Evolutionary conservation across 2,113 vertebrate species (phyloP).

Genomic region (Sylvia atricapilla): DNA sequence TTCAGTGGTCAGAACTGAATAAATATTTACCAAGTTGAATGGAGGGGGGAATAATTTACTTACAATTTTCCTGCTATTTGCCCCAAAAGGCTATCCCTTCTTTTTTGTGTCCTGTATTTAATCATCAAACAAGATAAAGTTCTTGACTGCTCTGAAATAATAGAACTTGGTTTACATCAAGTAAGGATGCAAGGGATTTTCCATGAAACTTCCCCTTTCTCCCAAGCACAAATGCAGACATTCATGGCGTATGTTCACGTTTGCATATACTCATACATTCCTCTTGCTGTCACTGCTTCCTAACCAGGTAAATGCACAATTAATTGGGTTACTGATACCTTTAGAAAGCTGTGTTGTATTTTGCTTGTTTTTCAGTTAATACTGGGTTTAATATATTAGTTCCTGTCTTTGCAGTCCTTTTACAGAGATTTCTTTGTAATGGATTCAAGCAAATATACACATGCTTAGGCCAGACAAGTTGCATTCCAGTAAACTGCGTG

Average conservation of each 20-base stretch:
- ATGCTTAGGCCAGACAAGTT: background rate
- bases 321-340: background rate
- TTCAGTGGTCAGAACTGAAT: background rate
- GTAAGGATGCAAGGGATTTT: background rate
- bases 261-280: background rate
- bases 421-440: background rate
- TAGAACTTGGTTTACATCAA: background rate
- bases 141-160: background rate
- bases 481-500: background rate
- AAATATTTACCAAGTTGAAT: background rate
- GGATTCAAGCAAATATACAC: background rate
- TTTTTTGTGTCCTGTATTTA: background rate
- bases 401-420: background rate
- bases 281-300: background rate
- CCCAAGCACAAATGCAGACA: background rate
- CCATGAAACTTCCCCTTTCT: background rate
- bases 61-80: background rate
- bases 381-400: background rate
- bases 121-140: background rate
- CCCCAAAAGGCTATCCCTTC: background rate
- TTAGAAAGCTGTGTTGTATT: background rate
- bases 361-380: background rate
- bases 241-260: fast-evolving
- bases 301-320: background rate
- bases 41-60: background rate